These are phyloP conservation scores for Drosophila pallidifrons DNA, from an alignment of 1,140 invertebrate genomes.

Conservation along the genomic window DNA sequence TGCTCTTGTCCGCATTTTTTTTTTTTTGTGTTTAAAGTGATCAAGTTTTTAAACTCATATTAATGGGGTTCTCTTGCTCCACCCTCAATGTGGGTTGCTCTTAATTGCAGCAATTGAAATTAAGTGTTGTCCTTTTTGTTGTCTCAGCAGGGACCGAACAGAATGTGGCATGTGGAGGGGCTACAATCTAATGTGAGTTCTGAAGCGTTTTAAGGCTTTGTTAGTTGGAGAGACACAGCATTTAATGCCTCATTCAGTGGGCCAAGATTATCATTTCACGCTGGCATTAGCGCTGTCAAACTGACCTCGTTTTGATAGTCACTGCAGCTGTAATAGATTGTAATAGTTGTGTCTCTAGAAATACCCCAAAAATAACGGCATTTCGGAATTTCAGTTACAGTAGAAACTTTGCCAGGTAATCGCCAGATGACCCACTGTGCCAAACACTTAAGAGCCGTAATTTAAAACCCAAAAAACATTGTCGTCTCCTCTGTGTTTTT, in stretches of 20 bases:
- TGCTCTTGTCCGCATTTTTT: constrained; percentile 4
- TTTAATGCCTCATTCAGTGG: constrained; percentile 64
- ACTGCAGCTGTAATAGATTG: constrained; percentile 40
- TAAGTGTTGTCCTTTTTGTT: constrained; percentile 72
- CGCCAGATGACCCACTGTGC: constrained; percentile 34
- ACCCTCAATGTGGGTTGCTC: constrained; percentile 59
- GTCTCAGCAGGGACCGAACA: constrained; percentile 2
- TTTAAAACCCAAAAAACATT: constrained; percentile 29
- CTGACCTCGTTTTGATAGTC: constrained; percentile 41
- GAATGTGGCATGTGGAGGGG: background rate
- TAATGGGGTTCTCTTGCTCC: constrained; percentile 47
- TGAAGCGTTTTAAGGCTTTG: constrained; percentile 54
- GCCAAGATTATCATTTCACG: constrained; percentile 21
- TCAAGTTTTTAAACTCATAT: constrained; percentile 75
- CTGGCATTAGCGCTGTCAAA: constrained; percentile 30
- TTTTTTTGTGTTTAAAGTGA: constrained; percentile 29
- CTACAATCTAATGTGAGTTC: constrained; percentile 23
- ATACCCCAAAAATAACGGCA: background rate
- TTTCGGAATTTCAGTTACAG: constrained; percentile 7
- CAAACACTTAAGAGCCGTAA: constrained; percentile 41
- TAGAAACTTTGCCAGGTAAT: constrained; percentile 42
- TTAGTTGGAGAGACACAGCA: constrained; percentile 54
- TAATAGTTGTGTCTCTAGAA: constrained; percentile 12
- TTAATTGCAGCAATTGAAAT: constrained; percentile 82
- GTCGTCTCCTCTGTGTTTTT: background rate